Conservation (phyloP, 2,888 invertebrate genomes). For the Pollenia griseotomentosa region DNA sequence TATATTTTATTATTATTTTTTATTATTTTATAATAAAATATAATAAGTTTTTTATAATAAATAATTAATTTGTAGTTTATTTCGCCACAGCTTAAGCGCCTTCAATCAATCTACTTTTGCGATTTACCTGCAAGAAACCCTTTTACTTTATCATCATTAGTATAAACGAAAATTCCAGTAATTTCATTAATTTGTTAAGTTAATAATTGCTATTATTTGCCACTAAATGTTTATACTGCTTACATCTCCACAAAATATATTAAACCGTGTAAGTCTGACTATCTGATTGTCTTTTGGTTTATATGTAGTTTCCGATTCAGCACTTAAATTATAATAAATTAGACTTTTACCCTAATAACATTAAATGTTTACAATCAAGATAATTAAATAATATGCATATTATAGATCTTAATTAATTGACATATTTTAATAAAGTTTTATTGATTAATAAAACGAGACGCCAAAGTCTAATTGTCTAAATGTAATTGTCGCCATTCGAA, state of each 20-base stretch:
- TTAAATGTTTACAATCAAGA: conserved; percentile 24
- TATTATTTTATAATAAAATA: too few species aligned
- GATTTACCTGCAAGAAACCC: too few species aligned
- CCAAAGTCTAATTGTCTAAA: conserved; percentile 46
- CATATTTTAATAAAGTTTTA: conserved; percentile 32
- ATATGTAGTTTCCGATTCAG: not conserved
- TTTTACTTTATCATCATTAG: too few species aligned
- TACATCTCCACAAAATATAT: not conserved
- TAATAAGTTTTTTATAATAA: too few species aligned
- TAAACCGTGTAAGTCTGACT: not conserved
- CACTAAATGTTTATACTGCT: not conserved
- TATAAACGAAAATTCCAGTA: too few species aligned
- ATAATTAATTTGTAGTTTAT: too few species aligned
- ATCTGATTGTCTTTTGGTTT: not conserved
- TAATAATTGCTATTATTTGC: not conserved
- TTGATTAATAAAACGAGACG: conserved; percentile 60
- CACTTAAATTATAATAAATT: conserved; percentile 12
- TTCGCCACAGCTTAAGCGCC: too few species aligned
- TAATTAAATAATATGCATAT: conserved; percentile 25
- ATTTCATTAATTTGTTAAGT: too few species aligned
- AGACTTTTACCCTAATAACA: conserved; percentile 46
- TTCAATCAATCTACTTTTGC: too few species aligned
- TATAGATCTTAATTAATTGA: conserved; percentile 25
- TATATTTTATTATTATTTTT: too few species aligned
- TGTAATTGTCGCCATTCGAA: conserved; percentile 25